Percentiles rank a stretch among this genome's conserved stretches.
These are phyloP conservation scores for Danionella dracula DNA, from an alignment of 2,797 vertebrate genomes.

Conservation along the genomic window DNA sequence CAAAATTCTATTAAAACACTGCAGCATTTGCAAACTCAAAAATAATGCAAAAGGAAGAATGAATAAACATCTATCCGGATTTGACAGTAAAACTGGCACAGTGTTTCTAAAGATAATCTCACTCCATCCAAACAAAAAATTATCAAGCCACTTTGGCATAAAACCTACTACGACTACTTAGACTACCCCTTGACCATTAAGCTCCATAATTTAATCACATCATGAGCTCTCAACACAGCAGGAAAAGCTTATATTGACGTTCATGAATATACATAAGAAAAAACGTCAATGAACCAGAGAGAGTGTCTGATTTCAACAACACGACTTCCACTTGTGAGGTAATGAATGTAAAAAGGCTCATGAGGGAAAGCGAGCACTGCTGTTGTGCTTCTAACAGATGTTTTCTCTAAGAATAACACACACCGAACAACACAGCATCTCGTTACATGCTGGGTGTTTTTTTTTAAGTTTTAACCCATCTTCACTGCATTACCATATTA, in stretches of 20 bases:
- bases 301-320: constrained; percentile 37
- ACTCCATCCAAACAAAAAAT: too few relatives aligned
- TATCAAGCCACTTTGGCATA: too few relatives aligned
- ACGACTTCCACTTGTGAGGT: constrained; percentile 34
- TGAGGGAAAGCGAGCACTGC: constrained; percentile 7
- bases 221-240: constrained; percentile 19
- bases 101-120: too few relatives aligned
- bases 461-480: constrained; percentile 5
- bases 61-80: too few relatives aligned
- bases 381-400: constrained; percentile 22
- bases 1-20: too few relatives aligned
- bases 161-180: too few relatives aligned
- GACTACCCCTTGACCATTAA: constrained; percentile 19
- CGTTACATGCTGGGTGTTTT: background rate
- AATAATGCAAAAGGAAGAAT: too few relatives aligned
- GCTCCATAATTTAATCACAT: constrained; percentile 27
- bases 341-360: constrained; percentile 26
- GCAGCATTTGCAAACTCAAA: too few relatives aligned
- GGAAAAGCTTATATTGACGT: constrained; percentile 54
- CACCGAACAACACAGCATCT: background rate
- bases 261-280: constrained; percentile 47
- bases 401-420: background rate
- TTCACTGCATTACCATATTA: background rate
- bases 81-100: too few relatives aligned
- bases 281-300: constrained; percentile 14